Percentiles rank a stretch among this genome's conserved stretches.
Conservation (phyloP, 2,888 invertebrate genomes). For the Epirrhoe tristata region DNA sequence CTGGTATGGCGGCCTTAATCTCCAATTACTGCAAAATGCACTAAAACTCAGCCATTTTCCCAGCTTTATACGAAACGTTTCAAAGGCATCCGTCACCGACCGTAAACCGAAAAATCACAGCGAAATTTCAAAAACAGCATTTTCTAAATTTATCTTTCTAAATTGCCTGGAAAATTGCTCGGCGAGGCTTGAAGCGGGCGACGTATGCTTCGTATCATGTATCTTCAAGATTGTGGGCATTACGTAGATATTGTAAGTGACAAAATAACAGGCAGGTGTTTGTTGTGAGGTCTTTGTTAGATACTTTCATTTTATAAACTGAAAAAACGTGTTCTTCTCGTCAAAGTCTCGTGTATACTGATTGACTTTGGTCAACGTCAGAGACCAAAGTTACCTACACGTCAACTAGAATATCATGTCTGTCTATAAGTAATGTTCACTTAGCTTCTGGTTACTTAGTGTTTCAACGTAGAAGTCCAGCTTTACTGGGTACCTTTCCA, state of each 20-base stretch:
- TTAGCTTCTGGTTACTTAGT: not conserved
- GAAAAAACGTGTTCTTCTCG: too few relatives aligned
- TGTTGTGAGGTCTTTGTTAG: not conserved
- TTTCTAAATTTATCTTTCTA: constrained; percentile 55
- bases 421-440: too few relatives aligned
- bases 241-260: constrained; percentile 31
- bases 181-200: constrained; percentile 51
- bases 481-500: constrained; percentile 5
- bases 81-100: constrained; percentile 41
- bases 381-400: too few relatives aligned
- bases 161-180: constrained; percentile 59
- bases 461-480: constrained; percentile 1
- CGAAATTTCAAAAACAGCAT: constrained; percentile 53
- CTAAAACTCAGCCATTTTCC: constrained; percentile 17
- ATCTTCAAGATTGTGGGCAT: constrained; percentile 49
- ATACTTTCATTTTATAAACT: not conserved
- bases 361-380: too few relatives aligned
- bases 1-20: not conserved
- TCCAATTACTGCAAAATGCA: constrained; percentile 26
- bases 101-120: constrained; percentile 48
- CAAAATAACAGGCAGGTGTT: constrained; percentile 29
- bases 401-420: too few relatives aligned
- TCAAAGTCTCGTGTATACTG: too few relatives aligned
- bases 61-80: constrained; percentile 30
- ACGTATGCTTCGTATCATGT: constrained; percentile 51